Percentiles rank a stretch among this genome's conserved stretches.
Evolutionary conservation across 2,113 vertebrate genomes (phyloP).

Genomic region (Danio rerio): GRCz12tu NC_133182.1:66607501-66608000

Average conservation of each 20-base stretch:
- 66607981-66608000: neutral
- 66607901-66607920: neutral
- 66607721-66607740: slow-evolving; percentile 71
- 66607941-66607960: neutral
- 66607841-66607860: slow-evolving; percentile 40
- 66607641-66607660: slow-evolving; percentile 50
- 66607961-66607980: neutral
- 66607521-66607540: neutral
- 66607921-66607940: neutral
- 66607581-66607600: slow-evolving; percentile 37
- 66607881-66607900: neutral
- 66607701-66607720: slow-evolving; percentile 59
- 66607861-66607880: neutral
- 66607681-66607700: slow-evolving; percentile 67
- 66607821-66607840: slow-evolving; percentile 58
- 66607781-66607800: slow-evolving; percentile 77
- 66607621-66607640: slow-evolving; percentile 68
- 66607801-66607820: slow-evolving; percentile 66
- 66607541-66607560: slow-evolving; percentile 4
- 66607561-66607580: slow-evolving; percentile 10
- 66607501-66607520: neutral
- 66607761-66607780: slow-evolving; percentile 67
- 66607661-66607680: slow-evolving; percentile 69
- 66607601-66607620: slow-evolving; percentile 49
- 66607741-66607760: slow-evolving; percentile 70